Conservation (phyloP, 2,113 vertebrate species). For the Promerops cafer region DNA sequence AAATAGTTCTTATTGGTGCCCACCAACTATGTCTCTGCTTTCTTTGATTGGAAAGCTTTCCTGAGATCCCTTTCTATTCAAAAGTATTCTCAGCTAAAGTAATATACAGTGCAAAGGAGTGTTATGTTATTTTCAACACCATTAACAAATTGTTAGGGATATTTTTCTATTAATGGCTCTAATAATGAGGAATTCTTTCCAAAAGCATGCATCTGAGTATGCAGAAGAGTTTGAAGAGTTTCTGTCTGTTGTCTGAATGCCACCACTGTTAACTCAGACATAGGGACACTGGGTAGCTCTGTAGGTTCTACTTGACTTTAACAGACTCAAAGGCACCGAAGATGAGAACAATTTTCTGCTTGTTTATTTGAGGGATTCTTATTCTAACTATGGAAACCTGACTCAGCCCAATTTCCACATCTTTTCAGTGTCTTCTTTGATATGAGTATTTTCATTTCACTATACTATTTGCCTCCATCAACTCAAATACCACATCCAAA, state of each 20-base stretch:
- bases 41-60: not conserved
- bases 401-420: slow-evolving; percentile 28
- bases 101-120: not conserved
- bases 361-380: slow-evolving; percentile 39
- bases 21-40: not conserved
- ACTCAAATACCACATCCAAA: slow-evolving; percentile 27
- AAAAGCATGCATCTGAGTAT: not conserved
- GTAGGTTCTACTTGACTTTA: slow-evolving; percentile 21
- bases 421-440: slow-evolving; percentile 44
- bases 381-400: slow-evolving; percentile 33
- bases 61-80: not conserved
- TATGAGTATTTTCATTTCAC: not conserved
- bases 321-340: not conserved
- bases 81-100: not conserved
- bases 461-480: not conserved
- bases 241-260: not conserved
- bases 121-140: not conserved
- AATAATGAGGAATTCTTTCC: not conserved
- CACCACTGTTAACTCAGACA: not conserved
- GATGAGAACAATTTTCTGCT: slow-evolving; percentile 31
- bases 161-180: not conserved
- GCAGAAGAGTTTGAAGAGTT: not conserved
- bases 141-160: not conserved
- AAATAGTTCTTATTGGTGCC: not conserved
- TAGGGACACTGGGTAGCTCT: not conserved